Conservation (phyloP, 2,797 vertebrate genomes). For the Arnoldichthys spilopterus region DNA sequence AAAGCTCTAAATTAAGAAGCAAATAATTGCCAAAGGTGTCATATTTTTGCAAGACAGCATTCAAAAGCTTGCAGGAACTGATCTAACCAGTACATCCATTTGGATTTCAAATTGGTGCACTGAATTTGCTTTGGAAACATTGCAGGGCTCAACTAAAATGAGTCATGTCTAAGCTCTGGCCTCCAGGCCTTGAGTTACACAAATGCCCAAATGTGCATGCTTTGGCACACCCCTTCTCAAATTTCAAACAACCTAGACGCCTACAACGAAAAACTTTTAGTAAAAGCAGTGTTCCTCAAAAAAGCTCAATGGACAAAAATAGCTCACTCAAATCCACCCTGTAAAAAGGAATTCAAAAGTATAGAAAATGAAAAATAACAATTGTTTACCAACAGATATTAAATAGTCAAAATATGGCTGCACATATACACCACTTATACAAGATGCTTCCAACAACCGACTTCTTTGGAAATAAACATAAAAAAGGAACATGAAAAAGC, state of each 20-base stretch:
- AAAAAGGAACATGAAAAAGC: not conserved
- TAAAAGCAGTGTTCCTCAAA: not conserved
- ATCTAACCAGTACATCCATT: not conserved
- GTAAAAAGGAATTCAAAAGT: not conserved
- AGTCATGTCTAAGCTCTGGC: not conserved
- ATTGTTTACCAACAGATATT: not conserved
- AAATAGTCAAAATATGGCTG: constrained; percentile 2
- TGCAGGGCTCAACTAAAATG: not conserved
- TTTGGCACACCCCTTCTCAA: constrained; percentile 16
- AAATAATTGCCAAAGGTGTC: not conserved
- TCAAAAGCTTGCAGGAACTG: not conserved
- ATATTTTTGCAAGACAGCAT: not conserved
- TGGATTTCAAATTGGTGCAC: not conserved
- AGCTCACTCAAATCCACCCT: not conserved
- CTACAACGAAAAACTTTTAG: not conserved
- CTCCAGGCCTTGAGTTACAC: not conserved
- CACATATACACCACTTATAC: not conserved
- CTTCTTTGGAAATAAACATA: not conserved
- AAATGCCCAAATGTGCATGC: not conserved
- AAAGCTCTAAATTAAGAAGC: not conserved
- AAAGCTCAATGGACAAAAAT: no score
- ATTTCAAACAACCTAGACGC: not conserved
- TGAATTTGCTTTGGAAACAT: not conserved
- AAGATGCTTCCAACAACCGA: not conserved
- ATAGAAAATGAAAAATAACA: not conserved